Conservation (phyloP, 2,797 vertebrate genomes). For the Coreius guichenoti region DNA sequence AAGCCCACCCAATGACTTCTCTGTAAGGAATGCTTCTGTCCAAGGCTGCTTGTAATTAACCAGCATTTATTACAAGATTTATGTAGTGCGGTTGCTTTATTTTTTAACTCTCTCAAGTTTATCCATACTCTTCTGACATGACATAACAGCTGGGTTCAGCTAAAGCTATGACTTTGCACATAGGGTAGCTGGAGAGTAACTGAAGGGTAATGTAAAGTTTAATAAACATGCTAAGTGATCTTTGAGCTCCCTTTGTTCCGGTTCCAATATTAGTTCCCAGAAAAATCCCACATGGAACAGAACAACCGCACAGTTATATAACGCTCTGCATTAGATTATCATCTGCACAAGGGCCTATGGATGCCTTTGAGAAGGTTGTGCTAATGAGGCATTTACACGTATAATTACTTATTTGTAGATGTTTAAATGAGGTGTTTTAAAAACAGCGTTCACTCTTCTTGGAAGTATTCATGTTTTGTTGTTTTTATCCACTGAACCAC, state of each 20-base stretch:
- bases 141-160: slow-evolving; percentile 69
- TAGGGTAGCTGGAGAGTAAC: slow-evolving; percentile 62
- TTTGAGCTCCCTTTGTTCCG: slow-evolving; percentile 69
- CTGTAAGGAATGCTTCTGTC: slow-evolving; percentile 62
- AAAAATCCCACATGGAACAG: slow-evolving; percentile 72
- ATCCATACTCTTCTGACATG: slow-evolving; percentile 63
- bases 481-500: not conserved
- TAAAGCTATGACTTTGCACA: slow-evolving; percentile 56
- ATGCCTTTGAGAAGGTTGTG: slow-evolving; percentile 80
- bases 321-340: slow-evolving; percentile 79
- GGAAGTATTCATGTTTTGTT: not conserved
- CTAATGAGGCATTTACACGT: slow-evolving; percentile 75
- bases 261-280: slow-evolving; percentile 72
- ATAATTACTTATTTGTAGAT: slow-evolving; percentile 75
- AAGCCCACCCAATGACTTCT: slow-evolving; percentile 59
- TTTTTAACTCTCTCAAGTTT: slow-evolving; percentile 58
- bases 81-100: slow-evolving; percentile 55
- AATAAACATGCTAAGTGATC: slow-evolving; percentile 72
- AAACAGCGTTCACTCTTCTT: not conserved
- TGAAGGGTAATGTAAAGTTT: slow-evolving; percentile 68
- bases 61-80: slow-evolving; percentile 69
- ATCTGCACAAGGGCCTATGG: slow-evolving; percentile 74
- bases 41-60: slow-evolving; percentile 57
- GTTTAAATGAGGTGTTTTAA: slow-evolving; percentile 67
- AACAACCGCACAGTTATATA: slow-evolving; percentile 78